A percentile compares a stretch with the other conserved stretches of the same genome.
These are phyloP conservation scores for Peucedramus taeniatus DNA, from an alignment of 2,113 vertebrate species.

Conservation along the genomic window DNA sequence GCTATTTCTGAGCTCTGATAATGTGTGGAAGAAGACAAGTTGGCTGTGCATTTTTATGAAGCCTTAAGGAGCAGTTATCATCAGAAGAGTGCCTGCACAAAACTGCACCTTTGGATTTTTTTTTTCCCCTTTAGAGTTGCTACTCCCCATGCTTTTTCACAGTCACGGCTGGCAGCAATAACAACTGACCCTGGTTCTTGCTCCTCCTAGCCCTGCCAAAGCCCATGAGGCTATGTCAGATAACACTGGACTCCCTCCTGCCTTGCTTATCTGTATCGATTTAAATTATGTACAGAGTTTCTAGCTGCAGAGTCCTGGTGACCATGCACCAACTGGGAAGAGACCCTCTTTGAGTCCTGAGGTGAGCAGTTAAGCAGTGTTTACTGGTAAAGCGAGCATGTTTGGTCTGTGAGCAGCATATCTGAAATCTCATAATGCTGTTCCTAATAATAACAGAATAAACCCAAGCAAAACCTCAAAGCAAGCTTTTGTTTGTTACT, in stretches of 20 bases:
- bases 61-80: constrained; percentile 18
- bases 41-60: constrained; percentile 39
- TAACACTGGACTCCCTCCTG: neutral
- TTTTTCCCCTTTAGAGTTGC: neutral
- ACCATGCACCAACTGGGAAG: neutral
- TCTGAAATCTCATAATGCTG: neutral
- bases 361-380: neutral
- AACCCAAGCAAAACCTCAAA: neutral
- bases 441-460: neutral
- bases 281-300: neutral
- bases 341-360: neutral
- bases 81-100: neutral
- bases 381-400: neutral
- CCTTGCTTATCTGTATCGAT: neutral
- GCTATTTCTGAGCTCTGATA: constrained; percentile 31
- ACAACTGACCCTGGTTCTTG: neutral
- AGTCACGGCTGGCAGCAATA: neutral
- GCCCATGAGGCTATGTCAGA: neutral
- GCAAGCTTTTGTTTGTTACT: constrained; percentile 16
- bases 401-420: neutral
- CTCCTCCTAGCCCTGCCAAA: neutral
- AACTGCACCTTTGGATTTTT: neutral
- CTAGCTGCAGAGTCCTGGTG: neutral
- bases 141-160: neutral
- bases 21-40: constrained; percentile 19